Base-by-base conservation (phyloP, 2,888 invertebrate genomes). In the Drosophila fungiperda region DNA sequence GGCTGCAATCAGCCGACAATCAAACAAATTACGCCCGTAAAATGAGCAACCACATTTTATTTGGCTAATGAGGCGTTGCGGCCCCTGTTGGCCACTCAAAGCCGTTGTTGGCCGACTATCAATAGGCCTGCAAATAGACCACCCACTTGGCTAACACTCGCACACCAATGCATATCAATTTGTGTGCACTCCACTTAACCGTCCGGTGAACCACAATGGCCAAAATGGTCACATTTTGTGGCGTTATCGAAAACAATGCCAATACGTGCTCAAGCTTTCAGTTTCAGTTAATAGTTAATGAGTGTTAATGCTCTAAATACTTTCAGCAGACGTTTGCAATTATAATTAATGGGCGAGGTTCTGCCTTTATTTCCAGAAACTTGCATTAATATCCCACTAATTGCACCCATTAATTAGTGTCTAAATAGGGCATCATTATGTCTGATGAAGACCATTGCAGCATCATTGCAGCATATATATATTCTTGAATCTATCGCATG, bases 1-100 rank as follows among this genome's bases (percentile, higher is more conserved):
- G 58, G 65, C 55, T 74, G 69, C 79, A 78, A 74, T 78, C 75
- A 71, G 68, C 45, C 63, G 73, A 79, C 76, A 81, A 81, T 81
- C 80, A 82, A 79, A 71, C 76, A 79, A 82, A 78, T 82, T 81
- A 78, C 64, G 65, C 60, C 71, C 70, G 66, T 64, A 74, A 77
- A 76, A 66, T 68, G 68, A 54, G 69, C 58, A 48, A 50, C 72
- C 55, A 38, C 73, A 36, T 63, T 68, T 33, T 55, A 55, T 76
- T 79, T 76, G 68, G 70, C 78, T 80, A 80, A 80, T 80, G 79
- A 80, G 77, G 65, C 73, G 65, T 55, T 38, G 38, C 2, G 23
- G 15, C 23, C 45, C 45, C 45, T 45, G 45, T 45, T 45, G 55
- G 58, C 60, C 73, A 59, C 45, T 45, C 45, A 45, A 23, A 23